Base-by-base conservation (phyloP, 1,140 invertebrate species). In the Bathynomus jamesi region DNA sequence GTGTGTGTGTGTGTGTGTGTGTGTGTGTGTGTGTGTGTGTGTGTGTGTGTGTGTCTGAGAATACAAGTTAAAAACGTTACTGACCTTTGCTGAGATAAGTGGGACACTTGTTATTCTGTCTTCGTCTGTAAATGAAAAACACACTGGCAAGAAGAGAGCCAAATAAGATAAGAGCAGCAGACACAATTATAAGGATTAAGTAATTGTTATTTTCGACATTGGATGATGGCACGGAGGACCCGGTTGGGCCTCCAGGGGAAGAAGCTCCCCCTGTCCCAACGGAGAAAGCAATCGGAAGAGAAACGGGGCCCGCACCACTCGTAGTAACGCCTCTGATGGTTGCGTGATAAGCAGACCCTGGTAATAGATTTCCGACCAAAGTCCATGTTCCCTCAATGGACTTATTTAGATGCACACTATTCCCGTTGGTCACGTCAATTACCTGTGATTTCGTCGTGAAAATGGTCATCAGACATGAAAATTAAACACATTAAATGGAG, bases 71-170 rank as follows among this genome's bases (percentile, higher is more conserved):
- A n/a, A n/a, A n/a, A n/a, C n/a, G n/a, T n/a, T n/a, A n/a, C n/a
- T n/a, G n/a, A 74, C 73, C 72, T 66, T 77, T 77, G 28, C 69
- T 67, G 29, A 71, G 73, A 61, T 77, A 74, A 53, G 73, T 71
- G 4, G 72, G 72, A 53, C 75, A 73, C 67, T 74, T 77, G 65
- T 69, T 72, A 40, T 71, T 64, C 30, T 72, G 46, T 17, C 72
- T 69, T n/a, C 68, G 67, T 10, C 70, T 30, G 63, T 74, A 77
- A 13, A 77, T 72, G 32, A 67, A 74, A 40, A 69, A 70, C 61
- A 77, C 75, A 17, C 62, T 66, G 8, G 30, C 75, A 7, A 72
- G 69, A 0, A 77, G 67, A 10, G 62, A 69, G 27, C 66, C 71
- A 21, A 72, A 77, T 46, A 77, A 63, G 11, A 77, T 31, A 3